These are phyloP conservation scores for Stenichneumon culpator DNA, from an alignment of 2,888 invertebrate species.

Conservation along the genomic window DNA sequence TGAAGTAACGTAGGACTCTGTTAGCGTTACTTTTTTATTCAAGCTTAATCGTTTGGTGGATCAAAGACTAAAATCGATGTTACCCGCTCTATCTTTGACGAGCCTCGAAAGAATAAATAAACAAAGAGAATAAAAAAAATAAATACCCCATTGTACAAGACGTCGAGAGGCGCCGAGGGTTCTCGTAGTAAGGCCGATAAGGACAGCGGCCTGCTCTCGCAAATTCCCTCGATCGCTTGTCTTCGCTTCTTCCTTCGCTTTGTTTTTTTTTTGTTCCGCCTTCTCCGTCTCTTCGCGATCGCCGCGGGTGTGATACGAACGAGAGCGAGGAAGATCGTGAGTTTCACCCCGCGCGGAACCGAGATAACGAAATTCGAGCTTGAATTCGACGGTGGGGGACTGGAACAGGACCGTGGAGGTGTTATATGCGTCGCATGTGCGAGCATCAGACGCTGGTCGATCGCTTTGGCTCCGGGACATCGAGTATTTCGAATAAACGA, in stretches of 20 bases:
- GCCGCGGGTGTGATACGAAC: constrained; percentile 53
- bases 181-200: constrained; percentile 66
- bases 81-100: constrained; percentile 17
- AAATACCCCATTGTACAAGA: constrained; percentile 54
- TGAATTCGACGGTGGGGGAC: constrained; percentile 53
- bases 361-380: constrained; percentile 68
- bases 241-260: constrained; percentile 65
- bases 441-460: constrained; percentile 55
- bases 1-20: neutral
- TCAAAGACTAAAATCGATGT: constrained; percentile 28
- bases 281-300: constrained; percentile 49
- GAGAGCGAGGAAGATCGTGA: constrained; percentile 28
- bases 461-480: constrained; percentile 63
- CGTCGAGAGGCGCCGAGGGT: constrained; percentile 56
- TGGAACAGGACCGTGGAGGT: neutral
- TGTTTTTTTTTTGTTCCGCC: constrained; percentile 4
- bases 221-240: constrained; percentile 67
- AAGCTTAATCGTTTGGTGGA: neutral
- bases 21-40: neutral
- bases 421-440: constrained; percentile 39
- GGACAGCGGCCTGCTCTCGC: constrained; percentile 60
- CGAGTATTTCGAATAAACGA: constrained; percentile 80
- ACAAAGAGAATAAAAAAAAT: neutral
- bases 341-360: constrained; percentile 49
- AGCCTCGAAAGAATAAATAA: neutral